phyloP scores from a whole-genome alignment of 2,888 invertebrate genomes.

The Tetheella fluctuosa region DNA sequence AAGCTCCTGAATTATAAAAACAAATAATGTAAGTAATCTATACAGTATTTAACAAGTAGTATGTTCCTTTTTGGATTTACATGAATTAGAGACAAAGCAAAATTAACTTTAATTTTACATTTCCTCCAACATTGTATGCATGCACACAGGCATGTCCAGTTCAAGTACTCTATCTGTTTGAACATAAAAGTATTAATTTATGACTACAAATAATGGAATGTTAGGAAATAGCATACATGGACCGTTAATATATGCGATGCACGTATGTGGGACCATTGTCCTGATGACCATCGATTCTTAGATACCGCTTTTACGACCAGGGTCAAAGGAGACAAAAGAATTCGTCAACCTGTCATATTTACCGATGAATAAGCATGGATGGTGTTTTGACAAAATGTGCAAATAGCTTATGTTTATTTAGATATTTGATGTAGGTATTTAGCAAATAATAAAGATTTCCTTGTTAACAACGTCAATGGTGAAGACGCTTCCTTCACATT shows the following conservation, averaged over 20 bases:
- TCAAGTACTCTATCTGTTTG: conserved; percentile 17
- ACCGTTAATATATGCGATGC: conserved; percentile 51
- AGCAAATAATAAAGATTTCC: background rate
- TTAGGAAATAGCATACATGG: conserved; percentile 34
- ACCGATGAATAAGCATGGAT: conserved; percentile 5
- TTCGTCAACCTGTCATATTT: conserved; percentile 10
- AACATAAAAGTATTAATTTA: conserved; percentile 22
- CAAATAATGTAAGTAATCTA: no score
- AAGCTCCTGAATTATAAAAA: no score
- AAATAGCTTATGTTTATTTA: conserved; percentile 7
- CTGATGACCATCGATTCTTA: conserved; percentile 37
- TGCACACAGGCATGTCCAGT: conserved; percentile 3
- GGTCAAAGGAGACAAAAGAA: conserved; percentile 44
- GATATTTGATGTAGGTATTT: background rate
- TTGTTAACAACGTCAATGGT: background rate
- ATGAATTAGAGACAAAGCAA: conserved; percentile 7
- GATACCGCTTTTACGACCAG: conserved; percentile 31
- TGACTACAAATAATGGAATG: conserved; percentile 35
- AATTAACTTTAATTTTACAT: conserved; percentile 3
- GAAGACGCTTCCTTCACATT: no score
- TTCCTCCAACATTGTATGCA: conserved; percentile 7
- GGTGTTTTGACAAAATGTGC: conserved; percentile 13
- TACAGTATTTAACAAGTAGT: no score
- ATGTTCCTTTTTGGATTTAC: no score
- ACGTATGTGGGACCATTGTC: conserved; percentile 36